A percentile compares a stretch with the other conserved stretches of the same genome.
Evolutionary conservation across 92 coral and sea anemone genomes (phyloP).

Genomic region (Porites rus): DNA sequence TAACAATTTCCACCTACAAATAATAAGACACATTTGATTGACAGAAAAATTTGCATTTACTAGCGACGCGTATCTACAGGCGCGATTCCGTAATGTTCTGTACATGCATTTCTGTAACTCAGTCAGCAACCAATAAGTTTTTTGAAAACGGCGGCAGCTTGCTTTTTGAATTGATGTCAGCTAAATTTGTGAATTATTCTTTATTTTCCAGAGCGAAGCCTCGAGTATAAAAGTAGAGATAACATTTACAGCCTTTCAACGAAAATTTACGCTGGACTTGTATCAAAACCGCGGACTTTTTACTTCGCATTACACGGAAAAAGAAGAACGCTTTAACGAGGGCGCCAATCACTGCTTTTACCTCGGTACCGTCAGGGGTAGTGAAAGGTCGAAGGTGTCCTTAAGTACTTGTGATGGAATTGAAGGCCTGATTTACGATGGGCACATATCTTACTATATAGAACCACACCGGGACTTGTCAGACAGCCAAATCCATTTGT

Average conservation of each 20-base stretch:
- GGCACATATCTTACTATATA: constrained; percentile 27
- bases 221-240: constrained; percentile 12
- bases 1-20: no score
- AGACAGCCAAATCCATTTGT: constrained; percentile 2
- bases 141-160: no score
- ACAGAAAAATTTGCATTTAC: no score
- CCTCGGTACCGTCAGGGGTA: constrained; percentile 69
- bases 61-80: no score
- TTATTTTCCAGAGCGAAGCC: constrained; percentile 5
- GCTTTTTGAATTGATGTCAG: no score
- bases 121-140: no score
- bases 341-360: constrained; percentile 55
- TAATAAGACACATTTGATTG: no score
- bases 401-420: constrained; percentile 74
- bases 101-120: no score
- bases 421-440: constrained; percentile 49
- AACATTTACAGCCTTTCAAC: constrained; percentile 40
- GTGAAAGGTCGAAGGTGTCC: constrained; percentile 63
- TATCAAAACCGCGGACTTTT: constrained; percentile 36
- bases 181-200: neutral
- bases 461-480: constrained; percentile 19
- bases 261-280: constrained; percentile 49
- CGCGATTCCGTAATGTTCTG: no score
- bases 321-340: constrained; percentile 4
- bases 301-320: constrained; percentile 32